Conservation (phyloP, 1,140 invertebrate genomes). For the Apis mellifera region DNA sequence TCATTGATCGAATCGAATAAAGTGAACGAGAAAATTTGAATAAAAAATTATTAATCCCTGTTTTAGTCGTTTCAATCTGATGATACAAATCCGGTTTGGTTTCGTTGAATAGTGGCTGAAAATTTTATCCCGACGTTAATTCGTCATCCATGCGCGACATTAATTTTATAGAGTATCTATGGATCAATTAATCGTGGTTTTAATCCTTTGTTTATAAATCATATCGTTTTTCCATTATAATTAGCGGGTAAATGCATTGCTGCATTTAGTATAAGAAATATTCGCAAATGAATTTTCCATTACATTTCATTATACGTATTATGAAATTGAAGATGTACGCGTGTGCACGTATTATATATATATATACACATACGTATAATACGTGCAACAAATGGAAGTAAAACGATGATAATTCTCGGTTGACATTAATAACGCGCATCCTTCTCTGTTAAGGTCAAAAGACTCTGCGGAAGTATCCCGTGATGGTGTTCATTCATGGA, state of each 20-base stretch:
- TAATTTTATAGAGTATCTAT: neutral
- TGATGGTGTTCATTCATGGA: conserved; percentile 95
- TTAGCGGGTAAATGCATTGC: neutral
- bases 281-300: neutral
- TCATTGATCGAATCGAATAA: neutral
- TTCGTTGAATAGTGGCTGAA: neutral
- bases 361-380: too few relatives aligned
- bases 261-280: neutral
- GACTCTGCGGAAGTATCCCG: conserved; percentile 84
- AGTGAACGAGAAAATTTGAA: too few relatives aligned
- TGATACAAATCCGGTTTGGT: neutral
- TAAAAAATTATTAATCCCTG: neutral
- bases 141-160: neutral
- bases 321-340: neutral
- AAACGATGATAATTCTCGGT: neutral
- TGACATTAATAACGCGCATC: neutral
- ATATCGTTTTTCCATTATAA: neutral
- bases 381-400: neutral
- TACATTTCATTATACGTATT: neutral
- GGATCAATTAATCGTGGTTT: neutral
- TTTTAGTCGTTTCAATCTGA: neutral
- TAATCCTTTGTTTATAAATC: neutral
- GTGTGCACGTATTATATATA: neutral
- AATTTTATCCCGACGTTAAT: neutral
- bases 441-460: conserved; percentile 79